These are phyloP conservation scores for Mythimna pallens DNA, from an alignment of 2,888 invertebrate genomes.

Conservation along the genomic window DNA sequence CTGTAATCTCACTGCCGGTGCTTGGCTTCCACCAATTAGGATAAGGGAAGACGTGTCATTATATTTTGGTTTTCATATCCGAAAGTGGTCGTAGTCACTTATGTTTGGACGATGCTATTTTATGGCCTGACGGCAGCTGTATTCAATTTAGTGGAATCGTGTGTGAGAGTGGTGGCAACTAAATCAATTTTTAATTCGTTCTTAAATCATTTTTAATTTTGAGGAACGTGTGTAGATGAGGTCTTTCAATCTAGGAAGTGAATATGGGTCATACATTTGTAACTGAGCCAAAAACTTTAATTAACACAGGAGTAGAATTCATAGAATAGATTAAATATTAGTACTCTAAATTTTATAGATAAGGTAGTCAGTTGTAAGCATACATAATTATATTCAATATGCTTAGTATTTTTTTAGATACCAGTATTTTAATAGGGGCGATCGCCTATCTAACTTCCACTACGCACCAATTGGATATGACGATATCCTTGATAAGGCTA, in stretches of 20 bases:
- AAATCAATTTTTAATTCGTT: constrained; percentile 52
- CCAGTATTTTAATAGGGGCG: too few relatives aligned
- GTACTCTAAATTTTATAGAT: background rate
- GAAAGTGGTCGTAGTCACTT: constrained; percentile 77
- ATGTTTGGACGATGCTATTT: constrained; percentile 79
- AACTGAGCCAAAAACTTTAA: constrained; percentile 14
- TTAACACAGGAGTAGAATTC: background rate
- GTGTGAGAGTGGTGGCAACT: constrained; percentile 62
- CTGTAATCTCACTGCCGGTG: constrained; percentile 69
- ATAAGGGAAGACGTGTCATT: constrained; percentile 74
- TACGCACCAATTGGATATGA: too few relatives aligned
- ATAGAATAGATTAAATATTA: background rate
- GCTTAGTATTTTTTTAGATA: too few relatives aligned
- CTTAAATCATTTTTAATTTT: constrained; percentile 3
- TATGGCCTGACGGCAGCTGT: constrained; percentile 73
- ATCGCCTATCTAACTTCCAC: too few relatives aligned
- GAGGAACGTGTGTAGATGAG: background rate
- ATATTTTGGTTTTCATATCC: constrained; percentile 79
- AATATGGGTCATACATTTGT: constrained; percentile 2
- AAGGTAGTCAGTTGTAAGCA: background rate
- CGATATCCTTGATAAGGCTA: too few relatives aligned
- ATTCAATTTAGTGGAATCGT: constrained; percentile 75
- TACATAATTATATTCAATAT: too few relatives aligned
- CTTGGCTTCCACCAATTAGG: constrained; percentile 73
- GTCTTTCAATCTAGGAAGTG: constrained; percentile 1